A percentile compares a stretch with the other conserved stretches of the same genome.
These are phyloP conservation scores for Philaethria dido DNA, from an alignment of 2,888 invertebrate genomes.

Conservation along the genomic window DNA sequence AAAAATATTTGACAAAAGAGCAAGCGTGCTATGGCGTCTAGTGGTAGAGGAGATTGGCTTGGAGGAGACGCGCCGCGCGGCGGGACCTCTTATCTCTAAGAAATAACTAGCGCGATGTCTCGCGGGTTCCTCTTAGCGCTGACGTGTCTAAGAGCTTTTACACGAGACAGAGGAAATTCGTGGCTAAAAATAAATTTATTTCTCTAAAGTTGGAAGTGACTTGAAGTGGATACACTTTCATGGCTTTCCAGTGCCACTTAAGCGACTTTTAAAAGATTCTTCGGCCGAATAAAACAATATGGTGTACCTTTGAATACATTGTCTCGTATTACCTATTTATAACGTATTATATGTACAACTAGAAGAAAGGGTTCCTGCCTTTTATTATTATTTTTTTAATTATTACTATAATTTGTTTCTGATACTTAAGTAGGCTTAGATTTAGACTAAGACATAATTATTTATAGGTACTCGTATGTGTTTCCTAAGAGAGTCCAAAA, in stretches of 20 bases:
- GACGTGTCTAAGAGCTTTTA: slow-evolving; percentile 35
- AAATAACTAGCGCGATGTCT: slow-evolving; percentile 28
- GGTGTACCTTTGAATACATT: slow-evolving; percentile 6
- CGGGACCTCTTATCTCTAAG: slow-evolving; percentile 18
- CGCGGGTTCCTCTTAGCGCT: slow-evolving; percentile 22
- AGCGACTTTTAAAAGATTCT: slow-evolving; percentile 21
- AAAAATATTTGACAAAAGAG: slow-evolving; percentile 9
- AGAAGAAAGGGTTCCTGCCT: no score
- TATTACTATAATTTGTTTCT: no score
- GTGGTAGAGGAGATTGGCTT: slow-evolving; percentile 5
- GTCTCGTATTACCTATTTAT: neutral
- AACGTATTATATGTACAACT: no score
- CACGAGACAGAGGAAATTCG: slow-evolving; percentile 28
- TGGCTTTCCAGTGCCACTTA: slow-evolving; percentile 27
- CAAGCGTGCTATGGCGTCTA: neutral
- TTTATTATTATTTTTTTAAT: no score
- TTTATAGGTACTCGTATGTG: no score
- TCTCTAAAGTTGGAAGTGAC: slow-evolving; percentile 26
- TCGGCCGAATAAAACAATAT: slow-evolving; percentile 23
- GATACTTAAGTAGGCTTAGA: no score
- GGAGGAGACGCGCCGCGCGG: slow-evolving; percentile 9
- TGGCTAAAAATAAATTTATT: slow-evolving; percentile 31
- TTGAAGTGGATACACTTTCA: slow-evolving; percentile 31
- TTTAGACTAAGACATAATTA: no score
- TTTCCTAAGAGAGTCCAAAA: no score